phyloP scores from a whole-genome alignment of 35 echinoderm and acorn worm genomes.

The Ophioderma brevispina region DNA sequence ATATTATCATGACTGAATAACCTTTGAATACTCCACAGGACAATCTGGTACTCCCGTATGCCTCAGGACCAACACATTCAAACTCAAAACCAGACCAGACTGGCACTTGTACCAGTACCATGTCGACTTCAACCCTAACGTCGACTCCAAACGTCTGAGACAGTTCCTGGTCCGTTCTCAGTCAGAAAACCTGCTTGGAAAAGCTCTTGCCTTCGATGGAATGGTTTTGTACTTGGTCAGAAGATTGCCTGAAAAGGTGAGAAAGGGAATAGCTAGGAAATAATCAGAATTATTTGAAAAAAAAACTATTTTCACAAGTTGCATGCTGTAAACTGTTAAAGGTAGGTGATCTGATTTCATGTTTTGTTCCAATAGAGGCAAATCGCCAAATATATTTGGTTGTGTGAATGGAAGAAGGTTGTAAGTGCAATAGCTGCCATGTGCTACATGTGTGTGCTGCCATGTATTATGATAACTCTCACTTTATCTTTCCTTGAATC shows the following conservation, averaged over 20 bases:
- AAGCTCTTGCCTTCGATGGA: slow-evolving; percentile 76
- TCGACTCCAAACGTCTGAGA: slow-evolving; percentile 60
- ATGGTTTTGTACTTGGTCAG: slow-evolving; percentile 63
- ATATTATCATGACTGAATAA: not conserved
- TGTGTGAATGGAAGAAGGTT: too few species aligned
- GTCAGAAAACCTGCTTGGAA: slow-evolving; percentile 25
- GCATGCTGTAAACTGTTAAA: too few species aligned
- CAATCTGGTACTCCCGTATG: not conserved
- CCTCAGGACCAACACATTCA: slow-evolving; percentile 72
- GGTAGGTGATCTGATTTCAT: too few species aligned
- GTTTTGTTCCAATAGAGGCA: too few species aligned
- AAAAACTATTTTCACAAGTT: too few species aligned
- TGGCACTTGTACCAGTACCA: slow-evolving; percentile 96
- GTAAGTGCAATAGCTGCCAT: too few species aligned
- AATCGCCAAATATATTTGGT: too few species aligned
- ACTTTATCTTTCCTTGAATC: too few species aligned
- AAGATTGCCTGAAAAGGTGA: slow-evolving; percentile 68
- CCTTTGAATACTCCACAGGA: slow-evolving; percentile 19
- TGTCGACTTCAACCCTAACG: slow-evolving; percentile 72
- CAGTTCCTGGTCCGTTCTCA: slow-evolving; percentile 54
- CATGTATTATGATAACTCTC: too few species aligned
- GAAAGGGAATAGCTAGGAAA: too few species aligned
- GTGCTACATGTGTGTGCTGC: too few species aligned
- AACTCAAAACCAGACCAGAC: slow-evolving; percentile 29
- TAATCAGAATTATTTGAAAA: too few species aligned